A percentile compares a stretch with the other conserved stretches of the same genome.
Conservation (phyloP, 2,797 vertebrate species). For the Brotula barbata region DNA sequence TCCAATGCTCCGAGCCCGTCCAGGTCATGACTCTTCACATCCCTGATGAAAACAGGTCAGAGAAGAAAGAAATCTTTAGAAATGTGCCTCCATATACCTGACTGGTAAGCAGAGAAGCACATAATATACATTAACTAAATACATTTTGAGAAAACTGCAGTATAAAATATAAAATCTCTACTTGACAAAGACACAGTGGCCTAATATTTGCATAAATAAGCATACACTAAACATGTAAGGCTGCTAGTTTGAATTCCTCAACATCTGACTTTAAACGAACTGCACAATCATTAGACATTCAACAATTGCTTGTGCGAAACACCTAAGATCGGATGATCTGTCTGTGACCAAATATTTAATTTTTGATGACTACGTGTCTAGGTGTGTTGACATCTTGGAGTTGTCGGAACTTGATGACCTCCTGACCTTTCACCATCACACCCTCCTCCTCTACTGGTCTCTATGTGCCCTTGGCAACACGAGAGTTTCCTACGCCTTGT, state of each 20-base stretch:
- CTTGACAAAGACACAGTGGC: neutral
- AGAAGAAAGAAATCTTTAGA: neutral
- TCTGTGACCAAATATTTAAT: neutral
- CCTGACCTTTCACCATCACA: conserved; percentile 88
- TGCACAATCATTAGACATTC: no score
- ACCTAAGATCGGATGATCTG: no score
- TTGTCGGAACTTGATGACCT: conserved; percentile 87
- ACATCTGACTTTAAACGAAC: no score
- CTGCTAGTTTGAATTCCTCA: no score
- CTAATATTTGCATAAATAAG: neutral
- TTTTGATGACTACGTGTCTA: conserved; percentile 52
- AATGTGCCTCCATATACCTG: neutral
- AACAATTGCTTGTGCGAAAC: no score
- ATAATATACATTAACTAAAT: neutral
- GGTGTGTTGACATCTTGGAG: conserved; percentile 92
- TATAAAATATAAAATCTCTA: neutral
- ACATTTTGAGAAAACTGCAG: neutral
- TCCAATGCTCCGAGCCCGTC: conserved; percentile 83
- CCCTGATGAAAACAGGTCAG: conserved; percentile 93
- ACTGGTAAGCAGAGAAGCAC: neutral
- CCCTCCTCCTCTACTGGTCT: conserved; percentile 90
- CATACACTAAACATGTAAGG: neutral
- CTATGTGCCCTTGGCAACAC: conserved; percentile 91
- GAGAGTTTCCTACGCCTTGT: conserved; percentile 89
- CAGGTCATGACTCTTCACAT: conserved; percentile 92